These are phyloP conservation scores for Stegodyphus mimosarum DNA, from an alignment of 1,140 invertebrate genomes.

Conservation along the genomic window DNA sequence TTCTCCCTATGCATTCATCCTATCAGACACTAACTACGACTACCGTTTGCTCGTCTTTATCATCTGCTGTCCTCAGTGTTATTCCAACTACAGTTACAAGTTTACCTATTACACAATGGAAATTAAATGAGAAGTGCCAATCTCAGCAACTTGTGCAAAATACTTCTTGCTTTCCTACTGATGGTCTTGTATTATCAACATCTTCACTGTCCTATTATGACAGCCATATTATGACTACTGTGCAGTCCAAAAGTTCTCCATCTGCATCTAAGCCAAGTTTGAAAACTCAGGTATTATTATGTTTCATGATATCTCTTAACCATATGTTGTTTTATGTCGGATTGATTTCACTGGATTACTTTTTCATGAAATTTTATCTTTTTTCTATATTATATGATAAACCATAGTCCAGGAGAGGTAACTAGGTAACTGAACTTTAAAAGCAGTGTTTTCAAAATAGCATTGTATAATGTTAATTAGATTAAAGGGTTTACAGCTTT, in stretches of 20 bases:
- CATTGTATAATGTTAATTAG: too few species aligned
- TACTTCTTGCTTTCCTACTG: neutral
- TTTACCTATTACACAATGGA: neutral
- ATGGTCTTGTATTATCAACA: neutral
- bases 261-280: neutral
- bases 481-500: too few species aligned
- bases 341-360: too few species aligned
- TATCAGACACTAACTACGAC: neutral
- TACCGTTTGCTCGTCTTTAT: conserved; percentile 28
- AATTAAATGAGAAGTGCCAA: neutral
- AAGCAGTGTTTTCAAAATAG: too few species aligned
- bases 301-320: neutral
- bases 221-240: neutral
- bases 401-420: too few species aligned
- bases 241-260: neutral
- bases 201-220: neutral
- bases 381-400: too few species aligned
- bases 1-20: conserved; percentile 15
- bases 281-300: neutral
- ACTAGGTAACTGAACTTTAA: too few species aligned
- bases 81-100: neutral
- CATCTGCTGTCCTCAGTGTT: neutral
- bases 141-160: neutral
- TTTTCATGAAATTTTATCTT: too few species aligned
- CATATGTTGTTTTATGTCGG: neutral